Conservation (phyloP, 2,797 vertebrate species). For the Pangasius sanitwongsei region DNA sequence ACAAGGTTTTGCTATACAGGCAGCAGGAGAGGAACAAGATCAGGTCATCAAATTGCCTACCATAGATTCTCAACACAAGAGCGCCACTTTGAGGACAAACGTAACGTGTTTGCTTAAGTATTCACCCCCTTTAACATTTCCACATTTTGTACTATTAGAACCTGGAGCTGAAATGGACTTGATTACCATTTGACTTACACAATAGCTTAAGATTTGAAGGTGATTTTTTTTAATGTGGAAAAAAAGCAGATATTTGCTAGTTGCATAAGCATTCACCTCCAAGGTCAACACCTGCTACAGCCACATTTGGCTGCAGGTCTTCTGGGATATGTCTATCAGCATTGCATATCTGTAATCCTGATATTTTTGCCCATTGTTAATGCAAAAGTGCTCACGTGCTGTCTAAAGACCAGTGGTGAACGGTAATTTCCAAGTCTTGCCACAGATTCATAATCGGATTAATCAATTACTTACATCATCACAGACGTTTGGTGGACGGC, state of each 20-base stretch:
- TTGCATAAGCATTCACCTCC: too few species aligned
- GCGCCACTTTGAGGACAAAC: constrained; percentile 59
- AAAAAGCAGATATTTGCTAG: not conserved
- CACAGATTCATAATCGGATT: too few species aligned
- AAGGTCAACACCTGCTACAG: too few species aligned
- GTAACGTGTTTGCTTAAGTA: not conserved
- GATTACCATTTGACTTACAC: not conserved
- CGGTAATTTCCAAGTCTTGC: too few species aligned
- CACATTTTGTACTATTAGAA: not conserved
- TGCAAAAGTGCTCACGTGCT: too few species aligned
- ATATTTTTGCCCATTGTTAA: too few species aligned
- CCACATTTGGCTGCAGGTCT: too few species aligned
- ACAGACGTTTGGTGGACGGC: too few species aligned
- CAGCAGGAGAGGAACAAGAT: not conserved
- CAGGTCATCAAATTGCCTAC: not conserved
- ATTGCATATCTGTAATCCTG: too few species aligned
- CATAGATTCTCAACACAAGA: not conserved
- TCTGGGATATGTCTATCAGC: too few species aligned
- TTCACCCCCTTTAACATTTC: not conserved
- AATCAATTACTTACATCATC: too few species aligned
- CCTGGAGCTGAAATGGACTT: not conserved
- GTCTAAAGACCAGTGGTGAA: too few species aligned
- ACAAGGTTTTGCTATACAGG: not conserved
- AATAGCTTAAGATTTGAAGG: not conserved
- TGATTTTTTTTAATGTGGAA: not conserved